Evolutionary conservation across 2,113 vertebrate species (phyloP), one percentile per base, ranked within the genome.

Genomic region (Odontophorus gujanensis): DNA sequence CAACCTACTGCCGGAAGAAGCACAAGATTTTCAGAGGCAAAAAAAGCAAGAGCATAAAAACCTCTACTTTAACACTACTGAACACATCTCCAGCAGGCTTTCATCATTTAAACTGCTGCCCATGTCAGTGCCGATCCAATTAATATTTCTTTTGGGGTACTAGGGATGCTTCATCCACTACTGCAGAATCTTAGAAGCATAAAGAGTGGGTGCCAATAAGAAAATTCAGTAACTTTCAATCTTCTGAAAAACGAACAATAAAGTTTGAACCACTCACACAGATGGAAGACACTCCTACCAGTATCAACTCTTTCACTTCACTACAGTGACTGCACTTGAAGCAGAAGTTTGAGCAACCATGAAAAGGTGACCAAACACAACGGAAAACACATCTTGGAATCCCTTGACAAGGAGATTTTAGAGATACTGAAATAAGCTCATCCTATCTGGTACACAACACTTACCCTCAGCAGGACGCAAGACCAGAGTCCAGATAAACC

Each of bases 381-480:
- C 45, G 50, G 28, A 92, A 81, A 94, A 61, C 5, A 12, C 11
- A 59, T 11, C 63, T 80, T 12, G 5, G 32, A 45, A 26, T 72
- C 3, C 0, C 12, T 51, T 1, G 1, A 6, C 0, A 5, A 1
- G 9, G 12, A 25, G 15, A 74, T 21, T 40, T 47, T 72, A 79
- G 45, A 85, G 34, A 32, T 24, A 17, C 6, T 22, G 62, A 47
- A 40, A 7, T 19, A 84, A 16, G n/a, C 10, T 15, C 48, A 68
- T 48, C n/a, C 11, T 75, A 10, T 7, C 72, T 26, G 75, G 57
- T 51, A 21, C 14, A 59, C 8, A 65, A 21, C 61, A 72, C 22
- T 55, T 55, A 50, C 38, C 50, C 58, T 8, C 40, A 55, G 47
- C 13, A 67, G 51, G 30, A 78, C 36, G 32, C 0, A 0, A 75